Evolutionary conservation across 2,113 vertebrate species (phyloP), one percentile per base, ranked within the genome.

Genomic region (Apodemus speciosus): DNA sequence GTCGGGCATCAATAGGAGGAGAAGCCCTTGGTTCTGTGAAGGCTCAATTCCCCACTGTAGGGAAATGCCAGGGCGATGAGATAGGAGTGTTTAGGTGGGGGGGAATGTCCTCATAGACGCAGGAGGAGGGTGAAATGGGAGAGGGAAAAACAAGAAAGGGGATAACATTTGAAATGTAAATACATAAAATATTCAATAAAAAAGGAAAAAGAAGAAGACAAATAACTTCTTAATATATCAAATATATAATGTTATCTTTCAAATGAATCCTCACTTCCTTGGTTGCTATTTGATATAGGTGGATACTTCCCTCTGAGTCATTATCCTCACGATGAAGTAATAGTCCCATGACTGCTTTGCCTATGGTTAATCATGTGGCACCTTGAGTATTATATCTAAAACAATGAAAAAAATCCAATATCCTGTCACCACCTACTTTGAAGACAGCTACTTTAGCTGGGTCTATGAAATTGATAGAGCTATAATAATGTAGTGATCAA

Each of bases 381-480:
- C 87, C 49, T 85, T 88, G 93, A 91, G 80, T 94, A 25, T 66
- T 40, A 87, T 62, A 71, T 94, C 64, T 91, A 64, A 96, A 96
- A 93, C 49, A 85, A 96, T 5, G 0, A 68, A 72, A 85, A 53
- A 66, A 23, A 32, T 97, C 95, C 91, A 95, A 96, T 72, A 97
- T 92, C 43, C 93, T 95, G 75, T 96, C 94, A 97, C 90, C 92
- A 94, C 90, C 94, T 95, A 85, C 93, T 88, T 94, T 77, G 95
- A 73, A 0, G 15, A 94, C 75, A 96, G 96, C 80, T 96, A 95
- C 80, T 94, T 81, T 49, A 77, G 30, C 92, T 87, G 46, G 53
- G 85, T 96, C 32, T 79, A 68, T 89, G 43, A 49, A 30, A 92
- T 90, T 93, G 92, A 95, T 90, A 88, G 81, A 95, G 88, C 90